Percentiles rank a stretch among this genome's conserved stretches.
Evolutionary conservation across 2,888 invertebrate species (phyloP).

Genomic region (Acronicta leporina): DNA sequence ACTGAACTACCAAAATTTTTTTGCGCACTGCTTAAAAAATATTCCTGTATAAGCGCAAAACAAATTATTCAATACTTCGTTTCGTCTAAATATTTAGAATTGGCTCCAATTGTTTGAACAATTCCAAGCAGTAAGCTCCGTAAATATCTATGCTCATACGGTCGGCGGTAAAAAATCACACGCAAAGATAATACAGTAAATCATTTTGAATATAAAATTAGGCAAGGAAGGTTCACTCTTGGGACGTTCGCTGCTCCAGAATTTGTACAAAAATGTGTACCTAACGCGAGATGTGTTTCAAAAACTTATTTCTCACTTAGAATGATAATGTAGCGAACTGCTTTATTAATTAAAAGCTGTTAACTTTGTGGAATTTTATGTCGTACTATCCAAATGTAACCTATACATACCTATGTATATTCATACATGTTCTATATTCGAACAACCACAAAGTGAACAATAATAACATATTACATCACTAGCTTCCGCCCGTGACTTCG

Average conservation of each 20-base stretch:
- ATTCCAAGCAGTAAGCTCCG: conserved; percentile 15
- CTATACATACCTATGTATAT: too few species aligned
- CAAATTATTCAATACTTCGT: too few species aligned
- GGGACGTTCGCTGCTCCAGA: conserved; percentile 38
- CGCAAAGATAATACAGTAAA: conserved; percentile 50
- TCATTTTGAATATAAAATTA: conserved; percentile 56
- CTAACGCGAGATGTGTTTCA: conserved; percentile 40
- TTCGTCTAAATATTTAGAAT: too few species aligned
- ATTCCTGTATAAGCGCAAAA: too few species aligned
- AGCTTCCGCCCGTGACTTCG: too few species aligned
- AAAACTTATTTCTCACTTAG: conserved; percentile 45
- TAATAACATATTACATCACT: too few species aligned
- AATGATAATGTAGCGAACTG: conserved; percentile 32
- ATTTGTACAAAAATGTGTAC: conserved; percentile 52
- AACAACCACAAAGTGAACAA: too few species aligned
- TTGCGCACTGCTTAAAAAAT: too few species aligned
- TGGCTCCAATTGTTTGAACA: background rate
- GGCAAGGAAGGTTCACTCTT: conserved; percentile 45
- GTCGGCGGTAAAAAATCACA: conserved; percentile 43
- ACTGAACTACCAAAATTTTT: too few species aligned
- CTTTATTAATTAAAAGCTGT: conserved; percentile 15
- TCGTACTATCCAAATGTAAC: too few species aligned
- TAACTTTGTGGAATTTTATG: background rate
- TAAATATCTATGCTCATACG: conserved; percentile 30
- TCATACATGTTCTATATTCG: too few species aligned